Evolutionary conservation across 2,888 invertebrate genomes (phyloP).

Genomic region (Tanytarsus gracilentus): DNA sequence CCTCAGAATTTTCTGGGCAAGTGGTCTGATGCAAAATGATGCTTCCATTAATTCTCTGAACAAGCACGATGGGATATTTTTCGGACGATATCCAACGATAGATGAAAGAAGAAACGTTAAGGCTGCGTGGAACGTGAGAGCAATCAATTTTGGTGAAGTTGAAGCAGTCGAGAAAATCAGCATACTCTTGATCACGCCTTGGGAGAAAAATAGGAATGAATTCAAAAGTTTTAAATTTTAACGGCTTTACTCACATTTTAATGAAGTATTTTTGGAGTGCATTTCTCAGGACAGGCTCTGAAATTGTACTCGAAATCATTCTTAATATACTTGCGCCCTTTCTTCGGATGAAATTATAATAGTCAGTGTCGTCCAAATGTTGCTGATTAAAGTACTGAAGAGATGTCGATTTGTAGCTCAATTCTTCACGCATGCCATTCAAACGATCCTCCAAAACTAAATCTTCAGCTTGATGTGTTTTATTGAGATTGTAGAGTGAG

Average conservation of each 20-base stretch:
- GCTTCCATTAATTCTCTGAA: constrained; percentile 17
- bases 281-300: constrained; percentile 14
- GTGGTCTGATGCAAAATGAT: constrained; percentile 2
- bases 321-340: constrained; percentile 28
- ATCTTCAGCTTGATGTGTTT: constrained; percentile 22
- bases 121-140: constrained; percentile 4
- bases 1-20: constrained; percentile 13
- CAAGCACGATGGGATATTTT: constrained; percentile 25
- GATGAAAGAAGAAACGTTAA: constrained; percentile 17
- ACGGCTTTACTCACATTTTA: constrained; percentile 9
- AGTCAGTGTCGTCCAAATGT: constrained; percentile 8
- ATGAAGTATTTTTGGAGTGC: constrained; percentile 24
- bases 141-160: constrained; percentile 23
- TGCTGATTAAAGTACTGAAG: constrained; percentile 17
- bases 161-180: constrained; percentile 21
- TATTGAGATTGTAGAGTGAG: background rate
- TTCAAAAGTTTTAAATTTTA: background rate
- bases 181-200: constrained; percentile 19
- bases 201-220: background rate
- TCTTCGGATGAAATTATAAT: constrained; percentile 24
- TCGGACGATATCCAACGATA: constrained; percentile 23
- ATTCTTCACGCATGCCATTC: constrained; percentile 17
- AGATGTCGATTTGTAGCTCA: constrained; percentile 21
- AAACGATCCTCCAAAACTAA: constrained; percentile 22
- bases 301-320: constrained; percentile 24